phyloP scores from a whole-genome alignment of 1,140 invertebrate genomes.

The Drosophila ambigua region DNA sequence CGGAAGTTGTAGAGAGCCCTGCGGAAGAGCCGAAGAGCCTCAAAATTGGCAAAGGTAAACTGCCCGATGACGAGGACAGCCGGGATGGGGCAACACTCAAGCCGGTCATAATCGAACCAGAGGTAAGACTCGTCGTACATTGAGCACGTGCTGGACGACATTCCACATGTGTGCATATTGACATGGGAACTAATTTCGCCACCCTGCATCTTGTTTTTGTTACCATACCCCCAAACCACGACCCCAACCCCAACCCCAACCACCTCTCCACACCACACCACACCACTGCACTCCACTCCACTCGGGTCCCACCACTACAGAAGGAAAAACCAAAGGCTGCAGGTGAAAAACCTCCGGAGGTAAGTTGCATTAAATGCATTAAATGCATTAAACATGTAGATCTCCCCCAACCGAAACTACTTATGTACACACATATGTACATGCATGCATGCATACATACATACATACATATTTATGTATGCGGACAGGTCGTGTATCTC shows the following conservation, averaged over 20 bases:
- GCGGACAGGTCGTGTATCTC: background rate
- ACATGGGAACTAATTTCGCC: too few relatives aligned
- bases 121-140: constrained; percentile 50
- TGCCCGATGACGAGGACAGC: constrained; percentile 63
- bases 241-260: too few relatives aligned
- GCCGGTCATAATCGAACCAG: constrained; percentile 79
- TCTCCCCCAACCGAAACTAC: background rate
- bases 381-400: background rate
- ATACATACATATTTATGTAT: too few relatives aligned
- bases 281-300: background rate
- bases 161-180: too few relatives aligned
- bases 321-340: constrained; percentile 27
- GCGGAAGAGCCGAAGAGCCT: constrained; percentile 58
- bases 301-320: constrained; percentile 1
- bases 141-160: background rate
- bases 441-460: background rate
- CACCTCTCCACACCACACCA: background rate
- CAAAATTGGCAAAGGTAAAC: constrained; percentile 77
- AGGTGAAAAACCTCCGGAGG: constrained; percentile 25
- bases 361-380: constrained; percentile 17
- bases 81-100: constrained; percentile 64
- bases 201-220: background rate
- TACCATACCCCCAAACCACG: background rate
- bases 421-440: background rate
- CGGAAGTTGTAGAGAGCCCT: constrained; percentile 35